Base-by-base conservation (phyloP, 2,888 invertebrate species). In the Margaritifera margaritifera region DNA sequence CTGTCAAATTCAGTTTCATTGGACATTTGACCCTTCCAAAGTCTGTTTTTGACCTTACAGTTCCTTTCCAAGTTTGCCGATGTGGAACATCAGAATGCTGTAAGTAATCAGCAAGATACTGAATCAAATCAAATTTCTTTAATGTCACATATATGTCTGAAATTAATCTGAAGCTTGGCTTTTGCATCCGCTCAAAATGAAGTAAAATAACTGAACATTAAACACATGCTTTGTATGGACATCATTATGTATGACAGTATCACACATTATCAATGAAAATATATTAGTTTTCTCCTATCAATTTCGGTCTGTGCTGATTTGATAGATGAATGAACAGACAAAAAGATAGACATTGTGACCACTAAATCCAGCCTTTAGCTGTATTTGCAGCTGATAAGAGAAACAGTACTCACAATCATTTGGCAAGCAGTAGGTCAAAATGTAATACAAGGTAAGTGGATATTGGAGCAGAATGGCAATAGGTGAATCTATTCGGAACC, bases 371-470 rank as follows among this genome's bases (percentile, higher is more conserved):
- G 8, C 24, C 15, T 55, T 55, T 55, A 11, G 8, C 8, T 11
- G 15, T 20, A 55, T 55, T 18, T n/a, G 20, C 51, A 63, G n/a
- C 52, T 24, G 18, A 61, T 18, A 42, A 22, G 22, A 25, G 5
- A 42, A 59, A 15, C n/a, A 6, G 24, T 61, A 80, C 82, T 82
- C 75, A 87, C 87, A 78, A 63, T 85, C 80, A 52, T 72, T 57
- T 27, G 77, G 73, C 0, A 85, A 64, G 58, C 81, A 77, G 15
- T 79, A 62, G 42, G 80, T 80, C 25, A 87, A 61, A 27, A 88
- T 81, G 66, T 84, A 79, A 63, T 86, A 88, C 24, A 88, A 53
- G 1, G 89, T 88, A 24, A 89, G 77, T 2, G 87, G 84, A 75
- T 82, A 86, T 42, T 81, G 84, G 15, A 89, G 80, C 0, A 89